phyloP scores from a whole-genome alignment of 2,113 vertebrate species.

The Stomatorhinus ivindoensis region DNA sequence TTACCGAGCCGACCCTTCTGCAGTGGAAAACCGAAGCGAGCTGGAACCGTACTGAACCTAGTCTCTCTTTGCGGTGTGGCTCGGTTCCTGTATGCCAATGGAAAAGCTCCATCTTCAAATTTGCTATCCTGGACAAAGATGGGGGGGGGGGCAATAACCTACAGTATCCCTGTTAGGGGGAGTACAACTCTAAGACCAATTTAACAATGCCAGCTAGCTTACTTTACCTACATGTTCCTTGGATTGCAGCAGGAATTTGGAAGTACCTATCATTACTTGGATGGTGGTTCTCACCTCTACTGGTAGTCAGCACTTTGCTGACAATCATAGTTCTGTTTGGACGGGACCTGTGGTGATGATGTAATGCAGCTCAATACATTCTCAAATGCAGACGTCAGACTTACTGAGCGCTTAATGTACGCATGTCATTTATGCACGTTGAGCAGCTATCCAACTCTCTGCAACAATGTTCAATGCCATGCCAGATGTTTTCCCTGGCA shows the following conservation, averaged over 20 bases:
- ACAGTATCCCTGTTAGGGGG: background rate
- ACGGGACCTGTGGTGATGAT: background rate
- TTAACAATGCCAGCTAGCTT: too few relatives aligned
- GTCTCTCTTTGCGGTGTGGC: background rate
- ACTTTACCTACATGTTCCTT: too few relatives aligned
- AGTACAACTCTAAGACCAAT: background rate
- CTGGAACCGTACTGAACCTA: background rate
- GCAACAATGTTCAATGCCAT: background rate
- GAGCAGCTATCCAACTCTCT: background rate
- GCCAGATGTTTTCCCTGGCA: slow-evolving; percentile 19
- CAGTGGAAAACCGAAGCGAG: background rate
- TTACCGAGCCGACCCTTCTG: background rate
- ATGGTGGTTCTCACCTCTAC: background rate
- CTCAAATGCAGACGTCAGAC: background rate
- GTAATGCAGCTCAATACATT: background rate
- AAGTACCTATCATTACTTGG: background rate
- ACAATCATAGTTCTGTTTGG: background rate
- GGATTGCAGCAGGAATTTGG: background rate
- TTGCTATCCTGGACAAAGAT: background rate
- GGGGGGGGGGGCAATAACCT: background rate
- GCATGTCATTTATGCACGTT: background rate
- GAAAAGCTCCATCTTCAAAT: background rate
- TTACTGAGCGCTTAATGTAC: background rate
- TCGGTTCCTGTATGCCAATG: background rate
- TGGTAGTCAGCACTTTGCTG: background rate